phyloP scores from a whole-genome alignment of 2,797 vertebrate genomes.

The Bradypodion ventrale region DNA sequence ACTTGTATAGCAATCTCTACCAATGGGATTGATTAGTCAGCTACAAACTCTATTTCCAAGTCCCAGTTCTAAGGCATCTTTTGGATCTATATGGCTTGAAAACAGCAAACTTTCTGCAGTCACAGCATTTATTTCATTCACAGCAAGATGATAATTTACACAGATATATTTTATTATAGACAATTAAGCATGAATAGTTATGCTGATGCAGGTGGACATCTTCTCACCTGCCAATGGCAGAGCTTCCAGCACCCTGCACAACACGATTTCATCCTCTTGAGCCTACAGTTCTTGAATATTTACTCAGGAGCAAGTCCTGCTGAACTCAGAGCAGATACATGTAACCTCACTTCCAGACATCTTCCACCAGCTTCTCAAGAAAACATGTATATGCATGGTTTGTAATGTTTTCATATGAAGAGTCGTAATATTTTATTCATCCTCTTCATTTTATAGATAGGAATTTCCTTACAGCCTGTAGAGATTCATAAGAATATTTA shows the following conservation, averaged over 20 bases:
- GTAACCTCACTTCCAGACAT: neutral
- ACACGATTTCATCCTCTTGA: no score
- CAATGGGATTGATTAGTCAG: neutral
- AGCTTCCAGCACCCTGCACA: no score
- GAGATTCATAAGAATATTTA: slow-evolving; percentile 92
- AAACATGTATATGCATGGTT: neutral
- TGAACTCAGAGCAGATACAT: neutral
- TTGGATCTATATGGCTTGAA: neutral
- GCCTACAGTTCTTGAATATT: neutral
- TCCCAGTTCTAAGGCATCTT: neutral
- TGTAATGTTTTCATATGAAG: neutral
- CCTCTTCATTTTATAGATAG: slow-evolving; percentile 80
- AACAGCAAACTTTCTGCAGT: neutral
- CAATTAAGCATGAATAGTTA: no score
- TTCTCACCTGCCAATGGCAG: no score
- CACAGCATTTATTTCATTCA: neutral
- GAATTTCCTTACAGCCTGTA: slow-evolving; percentile 87
- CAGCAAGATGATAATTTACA: neutral
- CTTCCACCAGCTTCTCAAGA: neutral
- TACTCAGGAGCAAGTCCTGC: no score
- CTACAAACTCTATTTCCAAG: neutral
- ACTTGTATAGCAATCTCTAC: neutral
- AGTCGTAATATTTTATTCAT: neutral
- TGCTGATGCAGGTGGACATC: no score
- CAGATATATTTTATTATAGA: no score